Conservation (phyloP, 2,113 vertebrate genomes). For the Carettochelys insculpta region DNA sequence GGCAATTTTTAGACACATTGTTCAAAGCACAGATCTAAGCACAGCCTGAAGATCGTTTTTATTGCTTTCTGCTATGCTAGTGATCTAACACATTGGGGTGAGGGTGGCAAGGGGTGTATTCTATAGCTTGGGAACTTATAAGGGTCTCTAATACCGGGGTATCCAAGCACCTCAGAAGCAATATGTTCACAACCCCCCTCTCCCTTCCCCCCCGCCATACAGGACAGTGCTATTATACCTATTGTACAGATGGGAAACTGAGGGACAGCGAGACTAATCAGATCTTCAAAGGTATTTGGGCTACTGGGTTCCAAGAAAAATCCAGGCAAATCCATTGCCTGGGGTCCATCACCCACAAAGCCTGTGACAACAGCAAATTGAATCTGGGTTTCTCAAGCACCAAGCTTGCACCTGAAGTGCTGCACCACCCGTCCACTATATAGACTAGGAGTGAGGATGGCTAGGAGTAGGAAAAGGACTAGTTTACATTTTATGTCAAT, state of each 20-base stretch:
- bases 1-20: not conserved
- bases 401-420: not conserved
- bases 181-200: not conserved
- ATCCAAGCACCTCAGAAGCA: not conserved
- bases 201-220: not conserved
- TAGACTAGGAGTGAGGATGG: not conserved
- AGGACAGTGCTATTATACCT: not conserved
- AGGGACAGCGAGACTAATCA: not conserved
- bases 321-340: not conserved
- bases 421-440: not conserved
- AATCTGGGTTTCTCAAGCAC: not conserved
- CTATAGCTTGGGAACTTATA: not conserved
- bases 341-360: no score
- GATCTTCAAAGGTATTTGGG: not conserved
- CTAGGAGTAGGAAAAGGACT: not conserved
- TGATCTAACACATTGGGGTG: not conserved
- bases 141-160: not conserved
- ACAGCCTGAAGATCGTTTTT: not conserved
- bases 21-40: accelerated
- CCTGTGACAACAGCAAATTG: not conserved
- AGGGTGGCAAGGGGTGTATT: not conserved
- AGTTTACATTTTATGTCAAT: not conserved
- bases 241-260: not conserved
- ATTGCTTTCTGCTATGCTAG: not conserved
- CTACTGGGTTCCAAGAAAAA: not conserved